Conservation (phyloP, 35 echinoderm and acorn worm species). For the Apostichopus japonicus region DNA sequence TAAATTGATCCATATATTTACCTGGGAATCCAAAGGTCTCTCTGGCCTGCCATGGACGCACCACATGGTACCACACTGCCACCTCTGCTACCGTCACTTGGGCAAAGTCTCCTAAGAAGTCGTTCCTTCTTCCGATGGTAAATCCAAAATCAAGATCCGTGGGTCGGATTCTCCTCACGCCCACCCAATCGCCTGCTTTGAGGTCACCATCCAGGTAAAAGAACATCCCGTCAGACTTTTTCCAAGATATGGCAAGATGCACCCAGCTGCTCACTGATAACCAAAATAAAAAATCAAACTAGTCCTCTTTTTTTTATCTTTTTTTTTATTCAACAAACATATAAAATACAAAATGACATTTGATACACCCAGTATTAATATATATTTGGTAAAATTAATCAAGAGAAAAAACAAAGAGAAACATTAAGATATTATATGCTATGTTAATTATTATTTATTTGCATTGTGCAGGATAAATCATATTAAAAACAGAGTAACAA, state of each 20-base stretch:
- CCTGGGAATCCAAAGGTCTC: conserved; percentile 70
- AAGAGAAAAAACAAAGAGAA: too few relatives aligned
- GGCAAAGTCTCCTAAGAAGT: conserved; percentile 78
- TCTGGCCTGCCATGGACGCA: conserved; percentile 76
- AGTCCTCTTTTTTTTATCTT: not conserved
- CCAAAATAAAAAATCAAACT: not conserved
- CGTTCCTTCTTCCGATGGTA: conserved; percentile 79
- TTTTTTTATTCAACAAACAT: too few relatives aligned
- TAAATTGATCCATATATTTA: not conserved
- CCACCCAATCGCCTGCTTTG: conserved; percentile 51
- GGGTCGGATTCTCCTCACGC: conserved; percentile 57
- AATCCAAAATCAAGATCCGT: conserved; percentile 70
- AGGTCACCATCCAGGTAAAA: conserved; percentile 72
- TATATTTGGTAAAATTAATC: too few relatives aligned
- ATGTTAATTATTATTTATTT: too few relatives aligned
- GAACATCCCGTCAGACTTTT: conserved; percentile 29
- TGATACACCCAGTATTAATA: too few relatives aligned
- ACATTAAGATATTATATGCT: too few relatives aligned
- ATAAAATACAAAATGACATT: too few relatives aligned
- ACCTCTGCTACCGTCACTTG: conserved; percentile 65
- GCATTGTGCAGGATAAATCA: too few relatives aligned
- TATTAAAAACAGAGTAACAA: too few relatives aligned
- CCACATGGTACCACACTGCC: conserved; percentile 67
- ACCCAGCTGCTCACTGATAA: conserved; percentile 53
- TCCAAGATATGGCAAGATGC: conserved; percentile 75